A percentile compares a stretch with the other conserved stretches of the same genome.
These are phyloP conservation scores for Microvelia longipes DNA, from an alignment of 1,140 invertebrate genomes.

Conservation along the genomic window DNA sequence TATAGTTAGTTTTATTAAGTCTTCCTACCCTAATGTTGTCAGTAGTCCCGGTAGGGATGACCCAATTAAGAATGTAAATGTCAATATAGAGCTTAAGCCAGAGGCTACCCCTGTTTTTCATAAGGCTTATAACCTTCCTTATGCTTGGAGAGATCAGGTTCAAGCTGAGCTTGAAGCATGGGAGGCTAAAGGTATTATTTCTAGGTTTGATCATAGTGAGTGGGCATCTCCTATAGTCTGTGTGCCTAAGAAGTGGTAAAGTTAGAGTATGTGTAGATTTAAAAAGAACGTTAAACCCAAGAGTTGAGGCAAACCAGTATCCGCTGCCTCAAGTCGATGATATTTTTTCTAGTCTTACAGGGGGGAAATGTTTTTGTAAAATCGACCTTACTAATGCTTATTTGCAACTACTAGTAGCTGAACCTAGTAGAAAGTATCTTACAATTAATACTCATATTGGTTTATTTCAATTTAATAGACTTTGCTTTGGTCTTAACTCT, in stretches of 20 bases:
- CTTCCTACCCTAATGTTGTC: background rate
- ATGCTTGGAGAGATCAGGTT: background rate
- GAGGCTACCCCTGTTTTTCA: background rate
- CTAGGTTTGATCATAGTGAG: background rate
- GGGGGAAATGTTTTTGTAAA: background rate
- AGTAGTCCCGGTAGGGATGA: too few species aligned
- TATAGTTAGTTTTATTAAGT: background rate
- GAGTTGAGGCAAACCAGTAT: background rate
- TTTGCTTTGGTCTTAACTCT: background rate
- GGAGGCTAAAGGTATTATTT: background rate
- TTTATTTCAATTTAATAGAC: background rate
- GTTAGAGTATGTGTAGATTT: background rate
- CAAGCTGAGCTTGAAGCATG: background rate
- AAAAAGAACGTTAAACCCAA: background rate
- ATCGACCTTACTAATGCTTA: background rate
- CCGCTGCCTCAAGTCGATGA: background rate
- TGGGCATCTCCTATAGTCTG: background rate
- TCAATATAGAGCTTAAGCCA: too few species aligned
- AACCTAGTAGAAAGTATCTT: background rate
- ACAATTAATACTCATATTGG: background rate
- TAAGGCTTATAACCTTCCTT: background rate
- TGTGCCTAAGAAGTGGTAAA: background rate
- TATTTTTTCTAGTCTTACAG: background rate
- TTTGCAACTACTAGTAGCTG: background rate
- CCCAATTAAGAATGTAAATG: too few species aligned